Base-by-base conservation (phyloP, 2,113 vertebrate species). In the Eudyptes chrysolophus region DNA sequence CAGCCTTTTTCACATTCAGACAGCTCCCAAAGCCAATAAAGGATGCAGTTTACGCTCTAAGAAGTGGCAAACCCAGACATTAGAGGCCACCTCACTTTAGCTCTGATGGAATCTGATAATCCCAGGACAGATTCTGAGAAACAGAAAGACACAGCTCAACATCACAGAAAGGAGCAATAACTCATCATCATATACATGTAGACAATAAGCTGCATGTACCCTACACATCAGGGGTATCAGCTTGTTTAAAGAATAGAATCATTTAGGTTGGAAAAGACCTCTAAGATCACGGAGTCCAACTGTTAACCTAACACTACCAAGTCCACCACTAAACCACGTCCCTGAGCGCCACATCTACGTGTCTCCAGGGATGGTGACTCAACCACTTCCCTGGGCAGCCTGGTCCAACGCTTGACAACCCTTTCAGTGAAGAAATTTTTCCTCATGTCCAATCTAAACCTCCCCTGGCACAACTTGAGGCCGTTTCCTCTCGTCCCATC, bases 261-360 rank as follows among this genome's bases (percentile, higher is more conserved):
- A 20, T 71, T 62, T 51, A 68, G 38, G 22, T 21, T 81, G 12
- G 27, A 85, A 29, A 81, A 84, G 36, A 46, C 51, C 15, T 27
- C 32, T 69, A n/a, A 62, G 25, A 84, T 60, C 42, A 75, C 1
- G 2, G 3, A 91, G 38, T 61, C n/a, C 44, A 87, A 75, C 22
- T 1, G 3, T 30, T 48, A 84, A n/a, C 27, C 6, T 7, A 61
- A 17, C 44, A 32, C 18, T 64, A 19, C 36, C 54, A 87, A 83
- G n/a, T 1, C 34, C 27, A 90, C 27, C 38, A 34, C 15, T 46
- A 61, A 80, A 13, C 29, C n/a, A 49, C 7, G 15, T 36, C 16
- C 49, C 22, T 7, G 40, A 32, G 15, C 2, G 1, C 11, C 34
- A 66, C 5, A 3, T 18, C 61, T n/a, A 29, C 25, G 4, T 0